Conservation (phyloP, 1,140 invertebrate genomes). For the Saxidomus purpurata region DNA sequence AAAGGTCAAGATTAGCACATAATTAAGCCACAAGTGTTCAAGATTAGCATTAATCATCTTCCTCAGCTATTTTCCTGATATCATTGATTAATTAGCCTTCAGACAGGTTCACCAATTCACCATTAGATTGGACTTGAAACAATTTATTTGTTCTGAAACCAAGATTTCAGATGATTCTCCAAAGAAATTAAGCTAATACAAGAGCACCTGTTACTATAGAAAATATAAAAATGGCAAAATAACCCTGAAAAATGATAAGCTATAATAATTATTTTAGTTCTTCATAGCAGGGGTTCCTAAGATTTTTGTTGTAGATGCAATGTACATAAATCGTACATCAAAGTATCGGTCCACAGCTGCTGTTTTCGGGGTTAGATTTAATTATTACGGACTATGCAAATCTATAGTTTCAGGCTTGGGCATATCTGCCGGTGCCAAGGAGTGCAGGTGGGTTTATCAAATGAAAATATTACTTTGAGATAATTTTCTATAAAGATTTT, state of each 20-base stretch:
- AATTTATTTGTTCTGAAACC: conserved; percentile 63
- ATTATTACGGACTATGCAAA: conserved; percentile 7
- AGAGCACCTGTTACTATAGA: conserved; percentile 44
- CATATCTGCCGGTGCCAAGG: background rate
- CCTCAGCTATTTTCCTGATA: conserved; percentile 46
- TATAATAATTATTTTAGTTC: conserved; percentile 49
- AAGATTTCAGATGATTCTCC: background rate
- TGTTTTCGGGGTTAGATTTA: conserved; percentile 14
- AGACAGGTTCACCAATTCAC: conserved; percentile 56
- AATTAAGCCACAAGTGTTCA: conserved; percentile 64
- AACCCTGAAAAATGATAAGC: conserved; percentile 53
- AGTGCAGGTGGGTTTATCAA: conserved; percentile 7
- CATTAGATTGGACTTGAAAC: conserved; percentile 62
- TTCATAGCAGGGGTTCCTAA: conserved; percentile 19
- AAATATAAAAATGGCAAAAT: conserved; percentile 51
- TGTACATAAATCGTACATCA: conserved; percentile 57
- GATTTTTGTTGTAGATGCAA: conserved; percentile 37
- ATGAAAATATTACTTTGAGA: background rate
- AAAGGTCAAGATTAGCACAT: conserved; percentile 66
- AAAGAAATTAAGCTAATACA: conserved; percentile 54
- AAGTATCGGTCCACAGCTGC: conserved; percentile 44
- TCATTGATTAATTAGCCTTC: conserved; percentile 56
- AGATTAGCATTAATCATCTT: conserved; percentile 60
- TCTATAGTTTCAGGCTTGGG: conserved; percentile 14
- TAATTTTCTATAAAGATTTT: conserved; percentile 16